Percentiles rank a stretch among this genome's conserved stretches.
These are phyloP conservation scores for Morelia viridis DNA, from an alignment of 2,797 vertebrate species.

Conservation along the genomic window DNA sequence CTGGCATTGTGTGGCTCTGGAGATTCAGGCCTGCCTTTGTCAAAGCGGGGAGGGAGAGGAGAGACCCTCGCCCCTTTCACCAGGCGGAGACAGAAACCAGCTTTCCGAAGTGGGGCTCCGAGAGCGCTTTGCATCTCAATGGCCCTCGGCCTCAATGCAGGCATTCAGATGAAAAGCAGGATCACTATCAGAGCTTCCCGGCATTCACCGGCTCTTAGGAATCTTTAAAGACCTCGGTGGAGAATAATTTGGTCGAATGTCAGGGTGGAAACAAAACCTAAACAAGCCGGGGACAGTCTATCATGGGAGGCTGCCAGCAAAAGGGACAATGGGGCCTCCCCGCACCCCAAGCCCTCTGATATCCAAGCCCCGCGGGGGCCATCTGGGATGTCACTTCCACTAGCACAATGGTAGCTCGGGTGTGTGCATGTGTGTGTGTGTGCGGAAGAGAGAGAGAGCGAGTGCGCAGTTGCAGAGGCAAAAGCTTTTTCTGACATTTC, in stretches of 20 bases:
- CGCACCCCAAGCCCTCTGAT: conserved; percentile 26
- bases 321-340: conserved; percentile 42
- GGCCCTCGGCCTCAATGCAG: conserved; percentile 78
- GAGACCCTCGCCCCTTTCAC: conserved; percentile 67
- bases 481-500: not conserved
- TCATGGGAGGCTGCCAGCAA: conserved; percentile 55
- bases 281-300: conserved; percentile 68
- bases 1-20: conserved; percentile 68
- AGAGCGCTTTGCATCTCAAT: conserved; percentile 85
- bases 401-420: not conserved
- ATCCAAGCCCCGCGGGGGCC: conserved; percentile 28
- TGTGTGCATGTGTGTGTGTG: not conserved
- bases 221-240: conserved; percentile 69
- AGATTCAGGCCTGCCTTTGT: conserved; percentile 54
- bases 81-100: conserved; percentile 72
- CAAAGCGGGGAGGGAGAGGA: conserved; percentile 43
- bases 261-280: conserved; percentile 71
- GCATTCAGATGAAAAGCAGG: conserved; percentile 86
- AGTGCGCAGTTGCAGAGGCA: not conserved
- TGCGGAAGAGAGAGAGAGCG: too few relatives aligned
- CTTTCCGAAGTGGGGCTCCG: conserved; percentile 70
- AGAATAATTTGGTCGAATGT: conserved; percentile 77
- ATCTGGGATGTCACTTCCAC: not conserved
- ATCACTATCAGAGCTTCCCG: conserved; percentile 79
- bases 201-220: conserved; percentile 81